These are phyloP conservation scores for Brachionus koreanus DNA, from an alignment of 1,140 invertebrate species.

Conservation along the genomic window DNA sequence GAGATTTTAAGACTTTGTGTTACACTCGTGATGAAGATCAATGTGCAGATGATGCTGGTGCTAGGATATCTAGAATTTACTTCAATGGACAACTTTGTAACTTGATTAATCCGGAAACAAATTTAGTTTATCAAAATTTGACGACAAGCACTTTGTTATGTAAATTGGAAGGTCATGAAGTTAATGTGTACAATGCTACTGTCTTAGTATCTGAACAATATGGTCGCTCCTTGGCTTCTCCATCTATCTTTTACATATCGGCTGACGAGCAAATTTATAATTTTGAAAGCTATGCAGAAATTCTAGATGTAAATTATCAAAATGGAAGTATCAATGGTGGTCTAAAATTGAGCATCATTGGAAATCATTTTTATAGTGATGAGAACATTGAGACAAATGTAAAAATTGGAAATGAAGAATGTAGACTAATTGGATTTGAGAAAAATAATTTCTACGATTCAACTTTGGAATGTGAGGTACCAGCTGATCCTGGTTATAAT, in stretches of 20 bases:
- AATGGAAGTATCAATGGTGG: not conserved
- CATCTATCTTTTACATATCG: not conserved
- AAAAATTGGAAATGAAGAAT: not conserved
- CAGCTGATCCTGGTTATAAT: not conserved
- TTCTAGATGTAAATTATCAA: not conserved
- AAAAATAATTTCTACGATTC: not conserved
- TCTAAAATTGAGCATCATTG: not conserved
- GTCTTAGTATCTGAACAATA: not conserved
- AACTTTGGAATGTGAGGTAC: not conserved
- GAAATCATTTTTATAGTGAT: conserved; percentile 26
- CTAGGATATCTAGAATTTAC: conserved; percentile 18
- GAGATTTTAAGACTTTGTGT: conserved; percentile 41
- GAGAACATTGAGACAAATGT: not conserved
- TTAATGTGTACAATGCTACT: conserved; percentile 3
- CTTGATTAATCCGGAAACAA: not conserved
- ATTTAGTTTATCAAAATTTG: not conserved
- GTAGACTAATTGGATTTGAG: not conserved
- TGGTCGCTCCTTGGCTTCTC: not conserved
- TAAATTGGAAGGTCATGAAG: not conserved
- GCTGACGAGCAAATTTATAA: conserved; percentile 21
- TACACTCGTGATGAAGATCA: conserved; percentile 9
- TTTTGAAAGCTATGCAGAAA: conserved; percentile 29
- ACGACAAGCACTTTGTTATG: not conserved
- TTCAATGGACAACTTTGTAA: conserved; percentile 16
- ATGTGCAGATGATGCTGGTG: not conserved